Percentiles rank a stretch among this genome's conserved stretches.
These are phyloP conservation scores for Leptinotarsa defecta DNA, from an alignment of 1,140 invertebrate genomes.

Conservation along the genomic window DNA sequence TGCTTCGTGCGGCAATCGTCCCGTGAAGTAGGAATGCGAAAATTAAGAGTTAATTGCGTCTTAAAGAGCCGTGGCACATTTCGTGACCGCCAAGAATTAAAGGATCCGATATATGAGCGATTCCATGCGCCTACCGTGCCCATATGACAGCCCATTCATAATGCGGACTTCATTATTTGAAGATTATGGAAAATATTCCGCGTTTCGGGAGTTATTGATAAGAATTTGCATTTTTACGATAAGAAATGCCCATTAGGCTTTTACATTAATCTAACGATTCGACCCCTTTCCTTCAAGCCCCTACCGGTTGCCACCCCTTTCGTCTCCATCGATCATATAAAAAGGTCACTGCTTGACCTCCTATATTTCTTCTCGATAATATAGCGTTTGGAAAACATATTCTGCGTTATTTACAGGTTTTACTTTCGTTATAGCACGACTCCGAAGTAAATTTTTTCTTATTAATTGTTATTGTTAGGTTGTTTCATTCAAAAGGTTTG, in stretches of 20 bases:
- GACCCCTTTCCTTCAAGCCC: conserved; percentile 1
- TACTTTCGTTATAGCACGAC: too few species aligned
- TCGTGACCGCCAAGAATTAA: conserved; percentile 47
- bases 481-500: too few species aligned
- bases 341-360: conserved; percentile 30
- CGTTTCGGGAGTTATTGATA: conserved; percentile 41
- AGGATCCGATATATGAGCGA: conserved; percentile 36
- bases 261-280: conserved; percentile 26
- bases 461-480: too few species aligned
- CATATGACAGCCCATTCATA: conserved; percentile 51
- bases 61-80: conserved; percentile 26
- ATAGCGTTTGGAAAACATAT: neutral
- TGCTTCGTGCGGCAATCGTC: too few species aligned
- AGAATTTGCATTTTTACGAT: conserved; percentile 46
- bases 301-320: neutral
- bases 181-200: conserved; percentile 41
- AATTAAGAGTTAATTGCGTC: neutral
- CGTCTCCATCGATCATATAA: conserved; percentile 41
- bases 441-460: too few species aligned
- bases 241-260: conserved; percentile 43
- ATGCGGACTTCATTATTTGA: conserved; percentile 50
- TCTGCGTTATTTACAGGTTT: neutral
- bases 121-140: conserved; percentile 24
- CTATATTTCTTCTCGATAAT: neutral
- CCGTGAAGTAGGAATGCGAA: neutral